Base-by-base conservation (phyloP, 1,140 invertebrate species). In the Chrysomallon squamiferum region DNA sequence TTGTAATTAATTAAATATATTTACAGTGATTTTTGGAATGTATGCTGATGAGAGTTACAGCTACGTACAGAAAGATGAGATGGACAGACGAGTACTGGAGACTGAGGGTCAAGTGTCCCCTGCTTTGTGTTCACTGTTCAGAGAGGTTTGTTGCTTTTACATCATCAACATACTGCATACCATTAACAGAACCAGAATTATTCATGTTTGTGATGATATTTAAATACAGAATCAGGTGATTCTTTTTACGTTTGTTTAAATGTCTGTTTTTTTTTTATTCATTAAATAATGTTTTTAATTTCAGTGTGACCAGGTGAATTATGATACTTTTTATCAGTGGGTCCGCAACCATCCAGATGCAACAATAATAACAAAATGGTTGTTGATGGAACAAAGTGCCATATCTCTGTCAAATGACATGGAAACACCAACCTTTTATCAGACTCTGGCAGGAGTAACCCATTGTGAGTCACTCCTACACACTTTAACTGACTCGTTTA, bases 401-500 rank as follows among this genome's bases (percentile, higher is more conserved):
- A 84, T 92, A 13, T 90, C 89, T 49, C 85, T 93, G 0, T 91
- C 90, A 20, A 92, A 92, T 65, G 93, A 95, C 76, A 86, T 91
- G 73, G 93, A 95, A 79, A 93, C 93, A 18, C 93, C 93, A 3
- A 95, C 93, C 1, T 95, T 95, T 79, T 95, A 95, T 80, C 94
- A 96, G 83, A 95, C 93, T 29, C 84, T 96, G 22, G 93, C 94
- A 64, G 94, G 94, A 35, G 94, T 96, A 20, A 96, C 94, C 58
- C 94, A 96, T 85, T 88, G 91, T 93, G 86, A 89, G 90, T 86
- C 80, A 93, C 93, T 13, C 93, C 93, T 3, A 95, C 93, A 1
- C 95, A 95, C 80, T 95, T 95, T 80, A 93, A 96, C 82, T 95
- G 93, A 29, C 84, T 96, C 22, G 93, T 93, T 65, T 94, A 93